Percentiles rank a stretch among this genome's conserved stretches.
Conservation (phyloP, 2,888 invertebrate species). For the Caenorhabditis wallacei region DNA sequence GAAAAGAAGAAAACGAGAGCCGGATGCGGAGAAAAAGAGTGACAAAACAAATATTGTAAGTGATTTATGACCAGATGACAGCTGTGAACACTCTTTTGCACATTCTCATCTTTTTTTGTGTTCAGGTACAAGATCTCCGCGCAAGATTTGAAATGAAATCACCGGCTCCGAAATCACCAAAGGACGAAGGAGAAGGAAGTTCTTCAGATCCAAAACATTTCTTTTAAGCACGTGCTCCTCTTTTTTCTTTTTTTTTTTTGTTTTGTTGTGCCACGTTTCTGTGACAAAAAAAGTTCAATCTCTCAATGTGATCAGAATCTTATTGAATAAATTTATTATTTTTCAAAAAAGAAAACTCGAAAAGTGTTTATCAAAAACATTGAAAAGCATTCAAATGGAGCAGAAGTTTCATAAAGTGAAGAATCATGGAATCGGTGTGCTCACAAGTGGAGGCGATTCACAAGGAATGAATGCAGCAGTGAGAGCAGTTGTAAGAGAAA, state of each 20-base stretch:
- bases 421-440: conserved; percentile 64
- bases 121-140: conserved; percentile 61
- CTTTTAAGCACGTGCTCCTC: conserved; percentile 25
- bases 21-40: conserved; percentile 40
- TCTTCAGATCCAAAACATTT: conserved; percentile 37
- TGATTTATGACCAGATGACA: conserved; percentile 2
- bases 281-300: background rate
- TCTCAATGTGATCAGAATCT: background rate
- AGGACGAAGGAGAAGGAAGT: conserved; percentile 39
- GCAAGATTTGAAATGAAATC: conserved; percentile 60
- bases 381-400: conserved; percentile 39
- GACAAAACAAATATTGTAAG: conserved; percentile 58
- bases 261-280: conserved; percentile 9
- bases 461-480: conserved; percentile 96
- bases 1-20: conserved; percentile 30
- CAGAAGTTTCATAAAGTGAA: conserved; percentile 37
- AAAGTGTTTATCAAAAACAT: conserved; percentile 5
- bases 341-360: conserved; percentile 11
- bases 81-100: background rate
- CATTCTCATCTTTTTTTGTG: background rate
- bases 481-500: conserved; percentile 96
- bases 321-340: conserved; percentile 23
- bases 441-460: conserved; percentile 71
- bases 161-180: conserved; percentile 50
- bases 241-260: background rate